Conservation (phyloP, 1,140 invertebrate species). For the Tenebrio molitor region DNA sequence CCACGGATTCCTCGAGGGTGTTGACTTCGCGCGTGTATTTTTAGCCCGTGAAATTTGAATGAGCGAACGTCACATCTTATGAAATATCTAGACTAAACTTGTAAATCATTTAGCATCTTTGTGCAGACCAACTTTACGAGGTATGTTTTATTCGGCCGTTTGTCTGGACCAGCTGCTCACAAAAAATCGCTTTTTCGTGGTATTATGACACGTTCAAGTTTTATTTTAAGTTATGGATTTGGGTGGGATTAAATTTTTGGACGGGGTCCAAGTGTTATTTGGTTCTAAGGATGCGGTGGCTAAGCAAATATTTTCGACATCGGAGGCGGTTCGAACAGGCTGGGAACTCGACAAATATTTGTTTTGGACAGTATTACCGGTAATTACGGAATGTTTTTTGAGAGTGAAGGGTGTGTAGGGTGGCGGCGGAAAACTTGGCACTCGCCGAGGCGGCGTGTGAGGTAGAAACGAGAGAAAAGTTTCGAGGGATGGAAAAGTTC, state of each 20-base stretch:
- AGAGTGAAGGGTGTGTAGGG: no score
- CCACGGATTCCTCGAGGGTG: constrained; percentile 44
- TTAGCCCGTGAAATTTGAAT: constrained; percentile 36
- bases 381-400: constrained; percentile 19
- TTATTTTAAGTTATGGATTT: constrained; percentile 35
- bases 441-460: no score
- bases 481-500: no score
- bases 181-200: background rate
- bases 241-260: constrained; percentile 4
- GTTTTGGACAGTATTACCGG: constrained; percentile 24
- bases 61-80: constrained; percentile 28
- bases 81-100: constrained; percentile 41
- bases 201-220: constrained; percentile 16
- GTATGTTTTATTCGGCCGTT: constrained; percentile 1
- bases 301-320: constrained; percentile 37
- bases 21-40: constrained; percentile 38
- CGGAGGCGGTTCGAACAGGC: constrained; percentile 18
- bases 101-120: constrained; percentile 37
- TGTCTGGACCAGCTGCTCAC: background rate
- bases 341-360: constrained; percentile 20
- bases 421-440: no score
- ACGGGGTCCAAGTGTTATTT: constrained; percentile 17
- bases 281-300: constrained; percentile 11
- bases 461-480: no score
- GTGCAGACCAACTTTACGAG: background rate